Conservation (phyloP, 2,797 vertebrate genomes). For the Oreochromis mossambicus region DNA sequence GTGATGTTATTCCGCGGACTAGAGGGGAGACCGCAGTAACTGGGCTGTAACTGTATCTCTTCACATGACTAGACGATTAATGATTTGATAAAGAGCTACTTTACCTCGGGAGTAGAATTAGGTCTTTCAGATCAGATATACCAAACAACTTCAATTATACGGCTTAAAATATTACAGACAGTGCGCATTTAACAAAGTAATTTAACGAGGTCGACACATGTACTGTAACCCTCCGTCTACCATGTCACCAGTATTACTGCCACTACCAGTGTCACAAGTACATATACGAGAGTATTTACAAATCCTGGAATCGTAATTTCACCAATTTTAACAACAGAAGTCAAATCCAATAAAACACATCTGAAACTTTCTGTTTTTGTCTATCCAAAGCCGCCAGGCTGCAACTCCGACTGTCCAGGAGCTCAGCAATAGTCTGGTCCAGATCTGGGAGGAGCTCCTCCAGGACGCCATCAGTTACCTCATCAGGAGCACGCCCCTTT, state of each 20-base stretch:
- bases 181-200: not conserved
- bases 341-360: not conserved
- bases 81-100: conserved; percentile 24
- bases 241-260: not conserved
- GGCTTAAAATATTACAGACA: conserved; percentile 2
- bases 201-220: conserved; percentile 1
- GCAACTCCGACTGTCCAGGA: not conserved
- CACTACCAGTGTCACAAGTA: not conserved
- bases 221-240: not conserved
- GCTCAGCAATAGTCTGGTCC: not conserved
- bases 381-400: not conserved
- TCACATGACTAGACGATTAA: conserved; percentile 23
- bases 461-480: not conserved
- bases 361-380: not conserved
- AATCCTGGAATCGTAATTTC: not conserved
- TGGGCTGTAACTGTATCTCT: conserved; percentile 26
- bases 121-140: conserved; percentile 27
- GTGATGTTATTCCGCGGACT: not conserved
- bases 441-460: not conserved
- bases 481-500: not conserved
- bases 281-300: not conserved
- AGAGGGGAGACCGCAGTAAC: not conserved
- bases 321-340: not conserved
- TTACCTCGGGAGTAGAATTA: conserved; percentile 14
- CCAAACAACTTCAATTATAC: conserved; percentile 9